Evolutionary conservation across 2,113 vertebrate species (phyloP).

Genomic region (Mystacornis crossleyi): DNA sequence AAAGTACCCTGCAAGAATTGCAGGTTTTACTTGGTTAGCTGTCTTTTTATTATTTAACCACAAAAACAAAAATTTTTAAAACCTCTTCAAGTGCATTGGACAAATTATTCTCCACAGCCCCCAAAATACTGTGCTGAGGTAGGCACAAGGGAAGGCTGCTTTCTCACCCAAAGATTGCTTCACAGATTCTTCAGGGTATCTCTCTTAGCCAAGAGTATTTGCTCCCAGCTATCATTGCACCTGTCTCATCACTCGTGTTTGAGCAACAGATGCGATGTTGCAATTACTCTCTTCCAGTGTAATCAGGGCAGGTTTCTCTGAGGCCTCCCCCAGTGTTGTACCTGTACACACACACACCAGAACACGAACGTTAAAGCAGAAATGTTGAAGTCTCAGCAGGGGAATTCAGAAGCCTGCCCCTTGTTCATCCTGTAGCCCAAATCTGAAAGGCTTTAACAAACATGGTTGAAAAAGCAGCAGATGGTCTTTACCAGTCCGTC

Average conservation of each 20-base stretch:
- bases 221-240: background rate
- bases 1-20: background rate
- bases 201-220: background rate
- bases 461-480: background rate
- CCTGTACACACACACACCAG: background rate
- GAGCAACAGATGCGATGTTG: background rate
- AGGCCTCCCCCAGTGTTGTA: background rate
- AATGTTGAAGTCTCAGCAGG: background rate
- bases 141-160: background rate
- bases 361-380: background rate
- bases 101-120: background rate
- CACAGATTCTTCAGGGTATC: background rate
- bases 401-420: background rate
- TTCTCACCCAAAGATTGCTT: background rate
- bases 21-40: background rate
- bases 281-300: background rate
- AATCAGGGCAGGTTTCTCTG: background rate
- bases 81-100: background rate
- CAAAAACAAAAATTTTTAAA: background rate
- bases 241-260: background rate
- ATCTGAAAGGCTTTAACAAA: background rate
- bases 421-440: background rate
- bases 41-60: background rate
- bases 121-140: background rate
- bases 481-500: background rate